These are phyloP conservation scores for Bovichtus variegatus DNA, from an alignment of 2,797 vertebrate species.

Conservation along the genomic window DNA sequence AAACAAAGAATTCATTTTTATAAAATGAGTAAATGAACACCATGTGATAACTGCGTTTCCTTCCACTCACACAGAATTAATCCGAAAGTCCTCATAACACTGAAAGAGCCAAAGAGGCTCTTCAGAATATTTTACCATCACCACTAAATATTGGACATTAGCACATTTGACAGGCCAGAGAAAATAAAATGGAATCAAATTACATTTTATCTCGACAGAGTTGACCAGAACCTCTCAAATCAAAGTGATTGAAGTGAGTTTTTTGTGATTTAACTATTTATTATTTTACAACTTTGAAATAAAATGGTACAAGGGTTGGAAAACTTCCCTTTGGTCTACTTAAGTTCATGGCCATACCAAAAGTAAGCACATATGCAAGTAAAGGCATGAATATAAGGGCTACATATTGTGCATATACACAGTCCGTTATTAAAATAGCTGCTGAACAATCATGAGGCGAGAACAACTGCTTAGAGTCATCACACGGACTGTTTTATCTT, in stretches of 20 bases:
- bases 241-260: conserved; percentile 3
- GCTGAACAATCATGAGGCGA: conserved; percentile 38
- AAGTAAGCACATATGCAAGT: neutral
- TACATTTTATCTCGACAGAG: conserved; percentile 27
- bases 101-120: neutral
- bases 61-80: neutral
- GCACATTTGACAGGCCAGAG: conserved; percentile 34
- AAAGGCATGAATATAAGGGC: neutral
- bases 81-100: neutral
- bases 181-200: neutral
- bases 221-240: conserved; percentile 23
- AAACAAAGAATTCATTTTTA: neutral
- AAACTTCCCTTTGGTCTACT: conserved; percentile 3
- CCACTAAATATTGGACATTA: neutral
- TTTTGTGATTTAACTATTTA: conserved; percentile 15
- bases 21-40: neutral
- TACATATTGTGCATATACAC: conserved; percentile 5
- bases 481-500: conserved; percentile 42
- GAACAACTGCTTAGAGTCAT: conserved; percentile 41
- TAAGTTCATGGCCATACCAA: conserved; percentile 5
- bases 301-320: neutral
- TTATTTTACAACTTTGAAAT: conserved; percentile 3
- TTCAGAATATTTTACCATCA: conserved; percentile 20
- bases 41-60: neutral
- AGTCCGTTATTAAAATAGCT: conserved; percentile 37